Percentiles rank a stretch among this genome's conserved stretches.
Evolutionary conservation across 2,797 vertebrate species (phyloP).

Genomic region (Ceyx erithaca): DNA sequence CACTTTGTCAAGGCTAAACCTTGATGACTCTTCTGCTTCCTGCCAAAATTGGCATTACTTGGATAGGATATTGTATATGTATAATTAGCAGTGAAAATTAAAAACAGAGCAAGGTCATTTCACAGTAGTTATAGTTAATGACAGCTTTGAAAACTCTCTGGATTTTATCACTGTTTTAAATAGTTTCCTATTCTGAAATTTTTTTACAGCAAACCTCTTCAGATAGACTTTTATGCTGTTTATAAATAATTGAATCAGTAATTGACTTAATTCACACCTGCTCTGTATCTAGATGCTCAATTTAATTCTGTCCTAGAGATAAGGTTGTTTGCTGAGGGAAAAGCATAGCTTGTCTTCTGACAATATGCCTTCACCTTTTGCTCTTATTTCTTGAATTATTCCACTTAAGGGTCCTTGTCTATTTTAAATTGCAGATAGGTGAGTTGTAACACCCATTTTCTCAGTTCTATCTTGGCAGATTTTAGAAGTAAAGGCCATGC

Average conservation of each 20-base stretch:
- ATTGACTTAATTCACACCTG: background rate
- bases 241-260: background rate
- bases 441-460: background rate
- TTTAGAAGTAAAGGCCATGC: background rate
- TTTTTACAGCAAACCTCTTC: background rate
- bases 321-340: background rate
- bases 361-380: background rate
- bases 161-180: background rate
- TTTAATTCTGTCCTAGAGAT: background rate
- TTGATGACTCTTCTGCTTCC: slow-evolving; percentile 16
- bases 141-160: background rate
- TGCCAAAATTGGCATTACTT: slow-evolving; percentile 3
- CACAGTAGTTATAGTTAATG: background rate
- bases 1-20: slow-evolving; percentile 19
- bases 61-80: background rate
- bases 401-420: background rate
- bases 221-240: background rate
- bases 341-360: background rate
- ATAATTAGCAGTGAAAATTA: background rate
- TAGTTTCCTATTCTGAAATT: background rate
- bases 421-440: background rate
- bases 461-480: background rate
- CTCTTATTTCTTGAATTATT: background rate
- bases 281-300: background rate
- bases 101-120: background rate